phyloP scores from a whole-genome alignment of 2,888 invertebrate genomes.

The Leptinotarsa peninsularis region DNA sequence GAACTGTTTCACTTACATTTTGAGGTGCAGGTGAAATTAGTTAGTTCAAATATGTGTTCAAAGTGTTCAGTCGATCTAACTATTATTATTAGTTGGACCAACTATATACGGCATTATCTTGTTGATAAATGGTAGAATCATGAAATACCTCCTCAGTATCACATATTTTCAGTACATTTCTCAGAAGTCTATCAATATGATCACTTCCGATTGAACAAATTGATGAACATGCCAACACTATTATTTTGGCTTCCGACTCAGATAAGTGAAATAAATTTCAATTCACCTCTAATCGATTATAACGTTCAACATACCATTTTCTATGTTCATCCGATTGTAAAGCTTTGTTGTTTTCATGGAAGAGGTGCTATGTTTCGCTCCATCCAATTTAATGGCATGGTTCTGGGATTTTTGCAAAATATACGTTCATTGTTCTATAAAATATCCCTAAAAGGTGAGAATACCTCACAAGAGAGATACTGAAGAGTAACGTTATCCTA shows the following conservation, averaged over 20 bases:
- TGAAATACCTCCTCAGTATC: background rate
- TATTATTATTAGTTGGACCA: no score
- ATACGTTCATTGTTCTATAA: slow-evolving; percentile 27
- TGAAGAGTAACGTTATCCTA: slow-evolving; percentile 10
- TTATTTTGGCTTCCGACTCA: background rate
- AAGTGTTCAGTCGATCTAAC: no score
- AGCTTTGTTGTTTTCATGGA: slow-evolving; percentile 29
- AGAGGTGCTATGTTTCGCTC: slow-evolving; percentile 12
- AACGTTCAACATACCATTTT: slow-evolving; percentile 20
- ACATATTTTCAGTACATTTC: background rate
- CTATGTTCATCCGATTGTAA: slow-evolving; percentile 14
- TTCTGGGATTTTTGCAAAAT: slow-evolving; percentile 30
- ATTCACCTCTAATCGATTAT: slow-evolving; percentile 29
- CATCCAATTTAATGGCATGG: slow-evolving; percentile 15
- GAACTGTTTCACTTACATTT: no score
- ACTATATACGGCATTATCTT: no score
- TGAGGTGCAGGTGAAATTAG: no score
- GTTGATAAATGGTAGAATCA: background rate
- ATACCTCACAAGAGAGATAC: background rate
- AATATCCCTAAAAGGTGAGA: slow-evolving; percentile 19
- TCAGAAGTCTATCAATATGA: slow-evolving; percentile 7
- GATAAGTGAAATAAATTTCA: slow-evolving; percentile 13
- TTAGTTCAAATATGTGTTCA: no score
- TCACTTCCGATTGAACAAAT: slow-evolving; percentile 15
- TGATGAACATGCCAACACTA: slow-evolving; percentile 12